Base-by-base conservation (phyloP, 2,797 vertebrate species). In the Halcyon smyrnensis region DNA sequence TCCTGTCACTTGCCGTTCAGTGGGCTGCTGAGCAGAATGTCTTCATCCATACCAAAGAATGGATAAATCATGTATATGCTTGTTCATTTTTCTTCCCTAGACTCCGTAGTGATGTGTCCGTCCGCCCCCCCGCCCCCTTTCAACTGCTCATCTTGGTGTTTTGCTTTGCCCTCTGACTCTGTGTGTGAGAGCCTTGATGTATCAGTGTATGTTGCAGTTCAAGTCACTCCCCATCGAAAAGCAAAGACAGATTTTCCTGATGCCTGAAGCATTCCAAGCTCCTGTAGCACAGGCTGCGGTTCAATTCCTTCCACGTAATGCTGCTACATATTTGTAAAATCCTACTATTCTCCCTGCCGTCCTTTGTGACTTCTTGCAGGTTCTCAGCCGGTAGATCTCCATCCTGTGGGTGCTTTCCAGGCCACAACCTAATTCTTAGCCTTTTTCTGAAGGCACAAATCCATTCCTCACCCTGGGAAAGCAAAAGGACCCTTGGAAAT, bases 381-480 rank as follows among this genome's bases (percentile, higher is more conserved):
- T 32, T 30, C 15, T 60, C 34, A 25, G 30, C 30, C n/a, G 39
- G 51, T 18, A 12, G 46, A 23, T 37, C 4, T 1, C 7, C 34
- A 23, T n/a, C 27, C 25, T 75, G 24, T 16, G 57, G 12, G 53
- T 43, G 11, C 8, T 56, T 76, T 20, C n/a, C 15, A 62, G 60
- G 36, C 20, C 17, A 7, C 56, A 20, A 65, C 8, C 36, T 24
- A 39, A 62, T 62, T 50, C n/a, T 50, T 62, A 30, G 15, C 7
- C 16, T 17, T 46, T 54, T 68, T 67, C 39, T 43, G 12, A 60
- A 53, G 34, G 17, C 45, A 4, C 5, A 45, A 50, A 84, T n/a
- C 28, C 0, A 0, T 37, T 11, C 6, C 9, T 12, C 4, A 3
- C 3, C 27, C 6, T 7, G 9, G 45, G 37, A 62, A 51, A 32